These are phyloP conservation scores for Crypturellus undulatus DNA, from an alignment of 2,113 vertebrate genomes.

Conservation along the genomic window DNA sequence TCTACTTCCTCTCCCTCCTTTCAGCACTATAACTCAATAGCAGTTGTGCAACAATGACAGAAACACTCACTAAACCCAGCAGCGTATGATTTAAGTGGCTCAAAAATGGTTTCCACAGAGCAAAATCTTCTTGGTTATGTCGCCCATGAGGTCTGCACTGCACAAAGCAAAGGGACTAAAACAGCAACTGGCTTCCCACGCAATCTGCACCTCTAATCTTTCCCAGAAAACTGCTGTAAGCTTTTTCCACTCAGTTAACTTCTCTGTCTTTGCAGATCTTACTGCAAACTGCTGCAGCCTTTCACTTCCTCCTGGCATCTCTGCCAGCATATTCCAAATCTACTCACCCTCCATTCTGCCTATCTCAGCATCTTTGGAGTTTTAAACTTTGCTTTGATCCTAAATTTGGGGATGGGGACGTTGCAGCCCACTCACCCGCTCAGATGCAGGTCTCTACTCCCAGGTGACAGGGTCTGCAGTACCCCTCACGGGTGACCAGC, in stretches of 20 bases:
- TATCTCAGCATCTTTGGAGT: not conserved
- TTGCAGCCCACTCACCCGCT: not conserved
- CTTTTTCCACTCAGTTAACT: not conserved
- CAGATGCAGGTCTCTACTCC: not conserved
- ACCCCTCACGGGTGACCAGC: not conserved
- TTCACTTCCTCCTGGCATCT: not conserved
- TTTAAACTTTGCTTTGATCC: not conserved
- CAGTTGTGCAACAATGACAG: not conserved
- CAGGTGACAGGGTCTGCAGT: not conserved
- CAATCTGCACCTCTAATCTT: accelerated
- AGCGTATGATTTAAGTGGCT: not conserved
- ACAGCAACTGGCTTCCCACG: not conserved
- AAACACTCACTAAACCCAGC: not conserved
- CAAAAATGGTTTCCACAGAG: not conserved
- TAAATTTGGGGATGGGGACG: not conserved
- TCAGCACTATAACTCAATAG: not conserved
- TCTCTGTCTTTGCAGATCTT: not conserved
- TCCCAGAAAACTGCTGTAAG: not conserved
- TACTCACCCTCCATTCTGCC: not conserved
- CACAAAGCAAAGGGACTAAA: not conserved
- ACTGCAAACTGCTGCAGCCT: not conserved
- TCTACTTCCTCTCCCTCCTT: not conserved
- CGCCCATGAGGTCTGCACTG: not conserved
- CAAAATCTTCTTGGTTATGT: not conserved
- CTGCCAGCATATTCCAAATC: not conserved